These are phyloP conservation scores for Clepsis dumicolana DNA, from an alignment of 2,888 invertebrate species.

Conservation along the genomic window DNA sequence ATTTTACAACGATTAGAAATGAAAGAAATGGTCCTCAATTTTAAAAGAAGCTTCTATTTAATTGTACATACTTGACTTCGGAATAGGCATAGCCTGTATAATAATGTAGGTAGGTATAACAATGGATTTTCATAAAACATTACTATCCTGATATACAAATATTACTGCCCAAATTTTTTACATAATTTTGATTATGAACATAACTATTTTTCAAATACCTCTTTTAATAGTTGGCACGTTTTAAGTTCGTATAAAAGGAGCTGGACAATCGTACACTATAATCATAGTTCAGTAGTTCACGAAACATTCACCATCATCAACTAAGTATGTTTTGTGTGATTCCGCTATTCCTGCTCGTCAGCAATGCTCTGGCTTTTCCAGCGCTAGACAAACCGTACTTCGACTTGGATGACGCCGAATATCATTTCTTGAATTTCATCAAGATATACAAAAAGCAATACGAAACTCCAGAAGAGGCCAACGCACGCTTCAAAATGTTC, in stretches of 20 bases:
- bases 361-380: background rate
- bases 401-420: constrained; percentile 1
- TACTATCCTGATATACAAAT: no score
- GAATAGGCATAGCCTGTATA: no score
- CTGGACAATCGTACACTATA: background rate
- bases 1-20: no score
- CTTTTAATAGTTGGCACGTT: background rate
- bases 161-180: no score
- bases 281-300: background rate
- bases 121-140: no score
- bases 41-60: no score
- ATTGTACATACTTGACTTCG: no score
- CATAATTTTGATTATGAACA: background rate
- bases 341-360: background rate
- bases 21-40: no score
- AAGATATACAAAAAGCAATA: constrained; percentile 6
- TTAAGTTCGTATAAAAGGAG: background rate
- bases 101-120: no score
- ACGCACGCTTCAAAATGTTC: constrained; percentile 9
- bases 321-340: background rate
- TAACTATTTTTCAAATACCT: background rate
- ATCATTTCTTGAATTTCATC: background rate
- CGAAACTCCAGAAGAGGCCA: background rate
- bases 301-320: background rate
- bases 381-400: constrained; percentile 4